A percentile compares a stretch with the other conserved stretches of the same genome.
These are phyloP conservation scores for Emmelina monodactyla DNA, from an alignment of 2,888 invertebrate genomes.

Conservation along the genomic window DNA sequence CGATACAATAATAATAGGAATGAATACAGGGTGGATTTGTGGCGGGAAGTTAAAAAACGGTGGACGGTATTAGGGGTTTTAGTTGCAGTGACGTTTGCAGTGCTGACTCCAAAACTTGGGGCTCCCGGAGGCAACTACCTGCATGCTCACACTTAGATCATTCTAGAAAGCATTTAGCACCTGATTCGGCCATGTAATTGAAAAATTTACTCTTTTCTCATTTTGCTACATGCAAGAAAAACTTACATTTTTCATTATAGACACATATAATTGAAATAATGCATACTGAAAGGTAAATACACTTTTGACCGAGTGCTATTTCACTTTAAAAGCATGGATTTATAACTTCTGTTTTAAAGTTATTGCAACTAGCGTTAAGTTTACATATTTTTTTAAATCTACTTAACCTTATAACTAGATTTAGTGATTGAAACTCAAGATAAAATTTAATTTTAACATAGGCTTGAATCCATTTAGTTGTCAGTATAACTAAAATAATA, in stretches of 20 bases:
- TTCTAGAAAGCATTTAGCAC: conserved; percentile 48
- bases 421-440: no score
- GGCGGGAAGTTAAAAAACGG: conserved; percentile 29
- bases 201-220: conserved; percentile 16
- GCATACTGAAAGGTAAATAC: no score
- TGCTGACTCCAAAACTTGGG: conserved; percentile 36
- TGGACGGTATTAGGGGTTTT: conserved; percentile 44
- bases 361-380: no score
- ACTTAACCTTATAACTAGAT: no score
- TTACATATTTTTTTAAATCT: no score
- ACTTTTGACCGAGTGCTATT: no score
- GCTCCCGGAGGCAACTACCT: conserved; percentile 52
- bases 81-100: conserved; percentile 30
- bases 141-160: conserved; percentile 41
- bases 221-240: not conserved
- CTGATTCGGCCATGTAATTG: conserved; percentile 39
- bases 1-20: conserved; percentile 12
- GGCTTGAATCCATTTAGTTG: no score
- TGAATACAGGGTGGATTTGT: conserved; percentile 30
- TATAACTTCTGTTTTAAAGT: no score
- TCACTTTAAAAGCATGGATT: no score
- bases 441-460: no score
- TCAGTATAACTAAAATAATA: not conserved
- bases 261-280: no score
- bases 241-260: no score